phyloP scores from a whole-genome alignment of 2,888 invertebrate genomes.

The Hypercompe scribonia region DNA sequence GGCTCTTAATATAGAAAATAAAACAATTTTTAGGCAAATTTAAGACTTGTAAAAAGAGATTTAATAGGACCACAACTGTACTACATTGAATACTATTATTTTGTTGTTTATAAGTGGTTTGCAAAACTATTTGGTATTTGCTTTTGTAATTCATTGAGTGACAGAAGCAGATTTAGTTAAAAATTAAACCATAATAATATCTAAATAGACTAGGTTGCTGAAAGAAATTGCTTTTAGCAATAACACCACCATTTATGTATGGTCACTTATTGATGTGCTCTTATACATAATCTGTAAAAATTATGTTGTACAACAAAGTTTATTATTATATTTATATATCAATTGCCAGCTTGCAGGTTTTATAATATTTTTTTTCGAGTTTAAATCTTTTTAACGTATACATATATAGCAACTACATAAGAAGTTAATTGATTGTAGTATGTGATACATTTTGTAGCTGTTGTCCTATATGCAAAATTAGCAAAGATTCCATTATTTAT shows the following conservation, averaged over 20 bases:
- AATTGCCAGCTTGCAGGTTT: no score
- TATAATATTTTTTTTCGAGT: no score
- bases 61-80: not conserved
- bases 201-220: no score
- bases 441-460: not conserved
- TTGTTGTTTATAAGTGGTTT: not conserved
- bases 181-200: not conserved
- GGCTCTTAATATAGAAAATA: no score
- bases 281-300: no score
- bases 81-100: not conserved
- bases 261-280: no score
- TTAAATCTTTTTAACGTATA: no score
- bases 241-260: no score
- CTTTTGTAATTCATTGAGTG: not conserved
- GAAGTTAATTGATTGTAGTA: not conserved
- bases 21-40: not conserved
- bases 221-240: no score
- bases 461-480: not conserved
- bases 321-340: no score
- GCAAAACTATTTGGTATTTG: not conserved
- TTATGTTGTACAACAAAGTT: no score
- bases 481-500: not conserved
- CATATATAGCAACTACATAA: not conserved
- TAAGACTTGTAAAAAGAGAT: not conserved
- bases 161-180: not conserved